Evolutionary conservation across 1,140 invertebrate species (phyloP).

Genomic region (Eupristina koningsbergeri): DNA sequence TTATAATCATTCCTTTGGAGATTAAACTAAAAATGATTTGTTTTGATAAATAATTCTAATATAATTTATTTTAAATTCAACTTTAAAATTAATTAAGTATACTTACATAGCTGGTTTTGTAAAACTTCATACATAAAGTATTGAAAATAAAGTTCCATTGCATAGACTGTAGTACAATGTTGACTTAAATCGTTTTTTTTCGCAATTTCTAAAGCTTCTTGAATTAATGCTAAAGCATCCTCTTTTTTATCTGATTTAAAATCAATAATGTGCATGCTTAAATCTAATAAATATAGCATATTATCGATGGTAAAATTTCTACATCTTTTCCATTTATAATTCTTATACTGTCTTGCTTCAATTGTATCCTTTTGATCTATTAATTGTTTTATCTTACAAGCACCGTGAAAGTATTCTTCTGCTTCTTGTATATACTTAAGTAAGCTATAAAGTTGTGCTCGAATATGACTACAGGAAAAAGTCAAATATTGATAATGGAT

Average conservation of each 20-base stretch:
- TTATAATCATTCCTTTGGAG: too few species aligned
- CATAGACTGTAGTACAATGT: constrained; percentile 61
- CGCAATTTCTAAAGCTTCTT: constrained; percentile 46
- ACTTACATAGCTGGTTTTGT: constrained; percentile 35
- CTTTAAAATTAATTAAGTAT: not conserved
- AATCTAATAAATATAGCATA: constrained; percentile 60
- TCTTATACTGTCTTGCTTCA: constrained; percentile 37
- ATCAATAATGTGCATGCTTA: constrained; percentile 55
- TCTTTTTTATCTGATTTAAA: constrained; percentile 28
- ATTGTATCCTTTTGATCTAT: constrained; percentile 51
- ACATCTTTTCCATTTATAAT: constrained; percentile 47
- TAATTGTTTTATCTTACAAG: constrained; percentile 58
- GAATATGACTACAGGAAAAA: constrained; percentile 60
- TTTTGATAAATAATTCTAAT: not conserved
- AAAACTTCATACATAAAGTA: constrained; percentile 27
- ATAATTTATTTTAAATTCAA: not conserved
- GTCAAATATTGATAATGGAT: constrained; percentile 62
- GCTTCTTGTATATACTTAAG: constrained; percentile 56
- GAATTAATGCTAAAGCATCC: constrained; percentile 29
- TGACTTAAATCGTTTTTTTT: constrained; percentile 54
- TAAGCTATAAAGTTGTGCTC: constrained; percentile 64
- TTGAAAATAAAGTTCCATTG: constrained; percentile 47
- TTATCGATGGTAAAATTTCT: constrained; percentile 57
- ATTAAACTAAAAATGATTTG: too few species aligned
- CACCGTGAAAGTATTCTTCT: constrained; percentile 63